Evolutionary conservation across 1,140 invertebrate species (phyloP).

Genomic region (Pectinophora gossypiella): DNA sequence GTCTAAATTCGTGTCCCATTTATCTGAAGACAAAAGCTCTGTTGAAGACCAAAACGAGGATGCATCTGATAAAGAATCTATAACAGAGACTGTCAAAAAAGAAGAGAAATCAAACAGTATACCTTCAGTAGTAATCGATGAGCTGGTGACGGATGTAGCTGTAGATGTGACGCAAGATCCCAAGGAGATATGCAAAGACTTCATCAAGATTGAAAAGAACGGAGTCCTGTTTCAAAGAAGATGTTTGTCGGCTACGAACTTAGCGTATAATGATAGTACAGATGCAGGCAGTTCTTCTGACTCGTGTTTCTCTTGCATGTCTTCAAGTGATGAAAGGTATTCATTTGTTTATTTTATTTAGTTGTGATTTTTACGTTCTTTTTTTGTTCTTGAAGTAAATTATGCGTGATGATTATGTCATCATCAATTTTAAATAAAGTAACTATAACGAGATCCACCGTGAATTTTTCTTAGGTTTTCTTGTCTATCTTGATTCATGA

Average conservation of each 20-base stretch:
- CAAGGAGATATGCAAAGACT: conserved; percentile 44
- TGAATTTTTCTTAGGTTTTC: no score
- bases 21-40: conserved; percentile 52
- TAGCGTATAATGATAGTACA: conserved; percentile 34
- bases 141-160: conserved; percentile 44
- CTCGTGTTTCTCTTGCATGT: conserved; percentile 45
- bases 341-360: background rate
- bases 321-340: conserved; percentile 52
- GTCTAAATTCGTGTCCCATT: conserved; percentile 55
- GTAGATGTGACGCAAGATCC: conserved; percentile 25
- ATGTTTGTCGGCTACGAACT: conserved; percentile 46
- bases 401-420: no score
- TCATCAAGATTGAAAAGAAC: conserved; percentile 48
- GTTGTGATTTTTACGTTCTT: no score
- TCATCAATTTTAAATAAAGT: no score
- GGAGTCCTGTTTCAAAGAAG: conserved; percentile 33
- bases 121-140: conserved; percentile 39
- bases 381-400: no score
- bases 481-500: no score
- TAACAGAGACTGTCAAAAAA: background rate
- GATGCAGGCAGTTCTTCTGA: conserved; percentile 41
- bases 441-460: no score
- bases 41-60: conserved; percentile 35
- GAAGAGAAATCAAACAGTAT: background rate
- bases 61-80: no score